These are phyloP conservation scores for Vireo griseus DNA, from an alignment of 2,797 vertebrate genomes.

Conservation along the genomic window DNA sequence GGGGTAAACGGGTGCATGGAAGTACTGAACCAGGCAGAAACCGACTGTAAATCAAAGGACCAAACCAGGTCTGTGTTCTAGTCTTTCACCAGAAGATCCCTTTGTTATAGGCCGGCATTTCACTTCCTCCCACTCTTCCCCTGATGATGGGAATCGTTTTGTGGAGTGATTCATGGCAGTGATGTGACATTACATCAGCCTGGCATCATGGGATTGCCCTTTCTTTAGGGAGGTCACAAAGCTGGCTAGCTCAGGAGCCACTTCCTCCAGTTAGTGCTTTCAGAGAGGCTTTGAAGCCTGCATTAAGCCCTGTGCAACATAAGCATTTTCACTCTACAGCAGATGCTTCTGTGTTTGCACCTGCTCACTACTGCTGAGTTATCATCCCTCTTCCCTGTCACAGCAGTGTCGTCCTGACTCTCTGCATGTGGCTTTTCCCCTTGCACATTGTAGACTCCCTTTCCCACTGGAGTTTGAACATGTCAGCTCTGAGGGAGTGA, in stretches of 20 bases:
- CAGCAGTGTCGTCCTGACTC: background rate
- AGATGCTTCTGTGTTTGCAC: conserved; percentile 8
- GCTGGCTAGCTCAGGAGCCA: background rate
- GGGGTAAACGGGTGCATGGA: background rate
- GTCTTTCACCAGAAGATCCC: background rate
- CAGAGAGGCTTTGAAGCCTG: background rate
- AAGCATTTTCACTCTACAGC: background rate
- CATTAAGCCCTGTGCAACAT: background rate
- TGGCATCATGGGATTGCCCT: background rate
- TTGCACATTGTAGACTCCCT: background rate
- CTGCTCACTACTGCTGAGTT: background rate
- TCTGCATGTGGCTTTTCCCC: background rate
- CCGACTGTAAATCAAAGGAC: background rate
- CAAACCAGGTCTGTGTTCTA: background rate
- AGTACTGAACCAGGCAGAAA: background rate
- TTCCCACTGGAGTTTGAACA: background rate
- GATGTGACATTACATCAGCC: background rate
- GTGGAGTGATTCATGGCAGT: background rate
- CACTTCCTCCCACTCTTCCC: background rate
- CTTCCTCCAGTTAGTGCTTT: background rate
- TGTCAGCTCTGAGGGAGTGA: background rate
- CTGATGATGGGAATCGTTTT: background rate
- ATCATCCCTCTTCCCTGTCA: background rate
- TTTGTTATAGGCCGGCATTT: background rate
- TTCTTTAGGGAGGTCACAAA: background rate